A percentile compares a stretch with the other conserved stretches of the same genome.
phyloP scores from a whole-genome alignment of 1,140 invertebrate genomes.

The Aphelinus atriplicis region DNA sequence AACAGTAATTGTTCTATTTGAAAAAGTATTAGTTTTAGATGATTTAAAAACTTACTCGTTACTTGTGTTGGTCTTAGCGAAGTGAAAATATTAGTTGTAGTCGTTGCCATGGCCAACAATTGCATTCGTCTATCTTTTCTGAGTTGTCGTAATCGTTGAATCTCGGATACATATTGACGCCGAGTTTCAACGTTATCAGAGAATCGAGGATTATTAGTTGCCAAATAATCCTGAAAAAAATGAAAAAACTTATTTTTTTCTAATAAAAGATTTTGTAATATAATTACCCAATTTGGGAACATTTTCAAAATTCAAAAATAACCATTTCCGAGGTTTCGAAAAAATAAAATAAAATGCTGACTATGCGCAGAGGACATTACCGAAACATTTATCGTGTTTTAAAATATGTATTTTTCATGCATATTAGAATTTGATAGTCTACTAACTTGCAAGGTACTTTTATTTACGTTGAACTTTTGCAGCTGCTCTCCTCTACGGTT shows the following conservation, averaged over 20 bases:
- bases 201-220: conserved; percentile 60
- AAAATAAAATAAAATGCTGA: no score
- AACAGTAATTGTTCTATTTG: no score
- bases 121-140: conserved; percentile 59
- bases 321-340: no score
- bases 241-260: not conserved
- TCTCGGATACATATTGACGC: conserved; percentile 59
- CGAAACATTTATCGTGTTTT: no score
- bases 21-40: no score
- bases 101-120: conserved; percentile 56
- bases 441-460: conserved; percentile 52
- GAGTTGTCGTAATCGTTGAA: conserved; percentile 57
- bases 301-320: no score
- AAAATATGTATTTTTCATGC: no score
- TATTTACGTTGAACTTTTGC: conserved; percentile 26
- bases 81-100: conserved; percentile 45
- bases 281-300: no score
- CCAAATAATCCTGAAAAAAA: conserved; percentile 59
- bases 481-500: not conserved
- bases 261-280: no score
- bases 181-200: conserved; percentile 61
- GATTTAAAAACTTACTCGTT: conserved; percentile 45
- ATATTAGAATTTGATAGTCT: not conserved
- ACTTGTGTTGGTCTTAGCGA: conserved; percentile 46
- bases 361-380: no score